A percentile compares a stretch with the other conserved stretches of the same genome.
Conservation (phyloP, 1,140 invertebrate genomes). For the Tetramorium parvispinum region DNA sequence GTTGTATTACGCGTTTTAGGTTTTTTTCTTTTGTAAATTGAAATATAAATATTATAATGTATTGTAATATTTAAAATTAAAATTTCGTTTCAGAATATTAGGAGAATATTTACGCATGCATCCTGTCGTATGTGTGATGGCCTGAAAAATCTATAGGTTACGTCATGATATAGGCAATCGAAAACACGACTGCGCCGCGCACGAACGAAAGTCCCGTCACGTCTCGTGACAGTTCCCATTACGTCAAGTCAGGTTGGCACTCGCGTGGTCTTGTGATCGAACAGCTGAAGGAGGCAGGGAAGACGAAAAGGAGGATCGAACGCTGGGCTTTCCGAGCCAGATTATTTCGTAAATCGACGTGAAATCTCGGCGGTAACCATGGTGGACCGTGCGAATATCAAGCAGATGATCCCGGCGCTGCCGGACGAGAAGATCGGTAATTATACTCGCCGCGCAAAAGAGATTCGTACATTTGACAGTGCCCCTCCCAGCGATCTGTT, state of each 20-base stretch:
- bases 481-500: conserved; percentile 79
- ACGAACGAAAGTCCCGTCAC: neutral
- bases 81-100: no score
- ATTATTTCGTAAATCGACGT: conserved; percentile 11
- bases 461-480: conserved; percentile 63
- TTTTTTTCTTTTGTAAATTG: no score
- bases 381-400: conserved; percentile 87
- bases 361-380: conserved; percentile 70
- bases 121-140: no score
- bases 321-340: neutral
- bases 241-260: conserved; percentile 38
- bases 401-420: conserved; percentile 90
- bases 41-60: no score
- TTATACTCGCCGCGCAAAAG: conserved; percentile 56
- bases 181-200: neutral
- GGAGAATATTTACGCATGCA: no score
- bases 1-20: no score
- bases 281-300: conserved; percentile 66
- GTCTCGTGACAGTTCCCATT: neutral
- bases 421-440: conserved; percentile 94
- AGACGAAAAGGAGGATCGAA: neutral
- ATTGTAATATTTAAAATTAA: no score
- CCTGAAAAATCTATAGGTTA: no score
- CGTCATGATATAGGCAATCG: no score
- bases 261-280: conserved; percentile 76